Base-by-base conservation (phyloP, 2,888 invertebrate genomes). In the Brenthis hecate region DNA sequence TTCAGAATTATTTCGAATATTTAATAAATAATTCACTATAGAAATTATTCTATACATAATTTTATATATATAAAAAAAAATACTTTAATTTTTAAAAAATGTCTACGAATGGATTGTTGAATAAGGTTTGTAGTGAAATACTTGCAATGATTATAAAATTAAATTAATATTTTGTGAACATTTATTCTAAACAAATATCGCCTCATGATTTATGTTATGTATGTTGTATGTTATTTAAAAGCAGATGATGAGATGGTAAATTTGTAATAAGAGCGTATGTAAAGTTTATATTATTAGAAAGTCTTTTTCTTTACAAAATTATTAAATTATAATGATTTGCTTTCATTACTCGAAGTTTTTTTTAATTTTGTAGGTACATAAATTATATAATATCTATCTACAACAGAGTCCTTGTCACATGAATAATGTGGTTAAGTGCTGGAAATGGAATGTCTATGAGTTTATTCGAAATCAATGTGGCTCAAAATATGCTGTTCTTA, bases 401-500 rank as follows among this genome's bases (percentile, higher is more conserved):
- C 81, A 83, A 81, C 74, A 80, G 19, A 76, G 74, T 58, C 60
- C 72, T n/a, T 84, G 78, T 74, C 70, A 76, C 23, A 68, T 76
- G 4, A 81, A 81, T 65, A 80, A 77, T 74, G 71, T 76, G 4
- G 66, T 78, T 6, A 80, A 79, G 51, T 80, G 79, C 66, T 84
- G 81, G 82, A 83, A 80, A 73, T 91, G 90, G 91, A 83, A 89
- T 61, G 68, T 89, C 3, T 74, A 56, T 65, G 60, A 68, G 16
- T 65, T 72, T 53, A 64, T 71, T 58, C 47, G 56, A 55, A 66
- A 57, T 62, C 65, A 66, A 50, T 51, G 16, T 11, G 55, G 63
- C 65, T 47, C 77, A 6, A 94, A 93, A 32, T 95, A 95, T 87
- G 95, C 94, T 5, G 86, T 96, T 60, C 70, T 96, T 36, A 89